These are phyloP conservation scores for Rhyacophila brunnea DNA, from an alignment of 1,140 invertebrate species.

Conservation along the genomic window DNA sequence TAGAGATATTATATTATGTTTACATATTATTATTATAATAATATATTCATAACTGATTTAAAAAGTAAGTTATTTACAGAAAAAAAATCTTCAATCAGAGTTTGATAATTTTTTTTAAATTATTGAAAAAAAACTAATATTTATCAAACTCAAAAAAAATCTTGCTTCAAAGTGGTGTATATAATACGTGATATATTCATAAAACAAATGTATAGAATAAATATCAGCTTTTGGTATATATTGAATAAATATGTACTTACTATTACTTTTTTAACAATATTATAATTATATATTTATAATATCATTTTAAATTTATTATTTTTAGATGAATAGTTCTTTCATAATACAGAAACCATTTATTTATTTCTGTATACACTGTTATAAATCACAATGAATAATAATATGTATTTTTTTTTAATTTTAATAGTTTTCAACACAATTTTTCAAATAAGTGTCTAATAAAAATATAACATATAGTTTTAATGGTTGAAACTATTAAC, in stretches of 20 bases:
- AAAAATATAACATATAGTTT: no score
- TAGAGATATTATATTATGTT: no score
- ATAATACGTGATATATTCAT: constrained; percentile 24
- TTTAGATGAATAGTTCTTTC: background rate
- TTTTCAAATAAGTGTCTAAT: no score
- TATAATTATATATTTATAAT: background rate
- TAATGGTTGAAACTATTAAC: no score
- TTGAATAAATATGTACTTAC: background rate
- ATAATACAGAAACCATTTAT: background rate
- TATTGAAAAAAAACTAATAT: background rate
- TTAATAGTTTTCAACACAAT: background rate
- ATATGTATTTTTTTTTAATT: constrained; percentile 13
- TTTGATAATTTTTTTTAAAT: constrained; percentile 9
- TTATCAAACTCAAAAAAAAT: background rate
- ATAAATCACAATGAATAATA: constrained; percentile 16
- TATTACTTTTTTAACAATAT: no score
- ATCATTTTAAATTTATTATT: background rate
- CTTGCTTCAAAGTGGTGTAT: constrained; percentile 13
- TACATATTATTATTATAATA: no score
- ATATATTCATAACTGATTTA: no score
- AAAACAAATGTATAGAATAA: constrained; percentile 21
- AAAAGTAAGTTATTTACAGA: background rate
- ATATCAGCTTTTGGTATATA: constrained; percentile 13
- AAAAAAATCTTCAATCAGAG: constrained; percentile 6
- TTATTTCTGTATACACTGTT: constrained; percentile 35